These are phyloP conservation scores for Patella caerulea DNA, from an alignment of 2,888 invertebrate species.

Conservation along the genomic window DNA sequence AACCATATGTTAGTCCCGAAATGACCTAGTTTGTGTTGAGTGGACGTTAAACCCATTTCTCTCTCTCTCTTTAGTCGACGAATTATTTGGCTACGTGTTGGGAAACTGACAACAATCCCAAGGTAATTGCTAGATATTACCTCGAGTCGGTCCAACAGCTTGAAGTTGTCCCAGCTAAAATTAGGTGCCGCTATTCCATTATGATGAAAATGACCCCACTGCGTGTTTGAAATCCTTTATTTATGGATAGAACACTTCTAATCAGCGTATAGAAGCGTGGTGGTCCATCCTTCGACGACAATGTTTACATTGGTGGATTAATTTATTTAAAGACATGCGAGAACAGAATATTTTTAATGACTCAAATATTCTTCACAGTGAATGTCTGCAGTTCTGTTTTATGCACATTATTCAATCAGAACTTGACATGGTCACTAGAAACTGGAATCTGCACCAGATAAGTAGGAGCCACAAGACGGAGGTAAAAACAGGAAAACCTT, in stretches of 20 bases:
- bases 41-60: too few species aligned
- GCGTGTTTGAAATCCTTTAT: neutral
- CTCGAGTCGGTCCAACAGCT: neutral
- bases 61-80: neutral
- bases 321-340: conserved; percentile 1
- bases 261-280: neutral
- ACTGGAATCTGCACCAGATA: too few species aligned
- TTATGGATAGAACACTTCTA: neutral
- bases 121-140: neutral
- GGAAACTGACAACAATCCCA: neutral
- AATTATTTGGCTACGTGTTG: neutral
- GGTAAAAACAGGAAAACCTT: too few species aligned
- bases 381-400: too few species aligned
- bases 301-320: conserved; percentile 1
- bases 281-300: neutral
- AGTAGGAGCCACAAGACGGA: too few species aligned
- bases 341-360: too few species aligned
- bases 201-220: too few species aligned
- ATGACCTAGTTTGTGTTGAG: too few species aligned
- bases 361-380: too few species aligned
- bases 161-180: neutral
- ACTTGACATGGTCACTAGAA: too few species aligned
- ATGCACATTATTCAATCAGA: too few species aligned
- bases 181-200: neutral
- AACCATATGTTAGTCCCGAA: too few species aligned